Percentiles rank a stretch among this genome's conserved stretches.
Evolutionary conservation across 37 sponge, comb jelly and placozoan genomes (phyloP).

Genomic region (Chondrilla cf. caribensis): DNA sequence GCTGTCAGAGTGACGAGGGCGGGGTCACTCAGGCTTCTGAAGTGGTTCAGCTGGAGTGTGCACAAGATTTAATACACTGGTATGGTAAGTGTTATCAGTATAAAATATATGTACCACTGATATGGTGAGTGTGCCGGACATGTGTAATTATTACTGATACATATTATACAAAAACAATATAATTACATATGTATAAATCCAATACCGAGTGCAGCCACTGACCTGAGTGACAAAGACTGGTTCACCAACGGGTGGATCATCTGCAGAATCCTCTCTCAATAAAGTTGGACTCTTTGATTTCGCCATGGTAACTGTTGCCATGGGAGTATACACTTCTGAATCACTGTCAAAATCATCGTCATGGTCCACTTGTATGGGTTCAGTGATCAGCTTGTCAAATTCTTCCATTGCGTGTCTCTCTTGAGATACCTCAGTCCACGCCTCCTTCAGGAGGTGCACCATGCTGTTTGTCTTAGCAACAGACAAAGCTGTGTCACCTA

Average conservation of each 20-base stretch:
- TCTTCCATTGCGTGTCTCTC: background rate
- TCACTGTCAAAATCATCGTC: slow-evolving; percentile 24
- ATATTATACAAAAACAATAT: no score
- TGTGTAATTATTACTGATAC: no score
- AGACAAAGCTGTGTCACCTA: slow-evolving; percentile 61
- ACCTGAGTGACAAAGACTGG: background rate
- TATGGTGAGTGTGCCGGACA: no score
- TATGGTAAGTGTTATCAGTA: no score
- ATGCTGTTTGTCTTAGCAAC: slow-evolving; percentile 72
- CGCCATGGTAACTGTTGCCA: background rate
- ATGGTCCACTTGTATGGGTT: background rate
- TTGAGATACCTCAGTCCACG: slow-evolving; percentile 73
- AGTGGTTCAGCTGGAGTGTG: no score
- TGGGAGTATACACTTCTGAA: background rate
- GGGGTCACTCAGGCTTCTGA: background rate
- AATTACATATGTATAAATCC: no score
- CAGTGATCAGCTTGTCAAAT: slow-evolving; percentile 22
- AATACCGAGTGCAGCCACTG: no score
- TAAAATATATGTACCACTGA: no score
- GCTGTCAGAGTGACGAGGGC: background rate
- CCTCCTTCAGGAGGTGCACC: slow-evolving; percentile 66
- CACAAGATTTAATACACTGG: no score
- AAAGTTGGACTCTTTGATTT: background rate
- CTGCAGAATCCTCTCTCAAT: background rate
- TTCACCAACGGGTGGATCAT: background rate